Conservation (phyloP, 2,113 vertebrate species). For the Tichodroma muraria region DNA sequence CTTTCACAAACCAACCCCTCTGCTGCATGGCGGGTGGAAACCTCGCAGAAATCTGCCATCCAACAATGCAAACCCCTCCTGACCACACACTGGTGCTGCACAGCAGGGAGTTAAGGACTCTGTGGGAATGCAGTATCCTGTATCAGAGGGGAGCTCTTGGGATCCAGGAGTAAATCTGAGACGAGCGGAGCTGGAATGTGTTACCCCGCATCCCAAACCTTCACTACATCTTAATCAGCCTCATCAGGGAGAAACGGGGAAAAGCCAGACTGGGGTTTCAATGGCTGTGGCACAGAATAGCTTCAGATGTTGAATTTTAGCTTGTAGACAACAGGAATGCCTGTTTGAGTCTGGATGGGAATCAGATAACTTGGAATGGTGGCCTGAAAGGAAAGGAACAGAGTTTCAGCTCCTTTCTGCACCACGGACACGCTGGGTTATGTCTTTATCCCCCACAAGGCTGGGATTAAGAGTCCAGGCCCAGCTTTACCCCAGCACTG, state of each 20-base stretch:
- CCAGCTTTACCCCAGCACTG: neutral
- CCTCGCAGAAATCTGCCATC: neutral
- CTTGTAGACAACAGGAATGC: neutral
- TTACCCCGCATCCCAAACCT: neutral
- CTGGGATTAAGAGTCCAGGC: neutral
- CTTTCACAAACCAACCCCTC: neutral
- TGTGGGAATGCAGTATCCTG: slow-evolving; percentile 18
- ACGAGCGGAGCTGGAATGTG: neutral
- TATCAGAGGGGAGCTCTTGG: neutral
- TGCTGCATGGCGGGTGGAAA: neutral
- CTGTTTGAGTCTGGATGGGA: neutral
- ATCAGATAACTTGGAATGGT: neutral
- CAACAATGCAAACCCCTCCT: neutral
- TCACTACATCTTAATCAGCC: slow-evolving; percentile 10
- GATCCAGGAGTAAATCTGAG: neutral
- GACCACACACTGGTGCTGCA: neutral
- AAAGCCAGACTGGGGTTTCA: neutral
- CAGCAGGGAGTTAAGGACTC: neutral
- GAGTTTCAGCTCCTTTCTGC: neutral
- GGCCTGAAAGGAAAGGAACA: neutral
- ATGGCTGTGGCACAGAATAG: neutral
- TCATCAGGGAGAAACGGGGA: neutral
- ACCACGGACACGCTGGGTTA: neutral
- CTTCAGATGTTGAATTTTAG: neutral
- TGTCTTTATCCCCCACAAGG: neutral